phyloP scores from a whole-genome alignment of 2,797 vertebrate species.

The Botia almorhae region DNA sequence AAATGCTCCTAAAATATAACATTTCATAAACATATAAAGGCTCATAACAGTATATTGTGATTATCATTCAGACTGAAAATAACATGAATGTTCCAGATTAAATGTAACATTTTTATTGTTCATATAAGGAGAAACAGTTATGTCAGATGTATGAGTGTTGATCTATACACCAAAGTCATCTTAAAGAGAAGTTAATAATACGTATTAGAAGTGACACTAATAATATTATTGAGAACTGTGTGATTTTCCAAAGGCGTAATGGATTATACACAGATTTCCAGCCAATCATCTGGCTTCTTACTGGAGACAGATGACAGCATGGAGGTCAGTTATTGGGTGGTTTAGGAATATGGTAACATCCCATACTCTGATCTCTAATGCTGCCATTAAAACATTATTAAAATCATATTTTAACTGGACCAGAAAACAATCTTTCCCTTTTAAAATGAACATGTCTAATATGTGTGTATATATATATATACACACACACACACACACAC shows the following conservation, averaged over 20 bases:
- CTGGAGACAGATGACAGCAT: constrained; percentile 40
- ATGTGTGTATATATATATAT: constrained; percentile 37
- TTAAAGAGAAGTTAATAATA: constrained; percentile 48
- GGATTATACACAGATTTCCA: constrained; percentile 54
- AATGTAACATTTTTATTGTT: constrained; percentile 51
- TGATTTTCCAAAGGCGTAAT: constrained; percentile 51
- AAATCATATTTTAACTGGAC: constrained; percentile 44
- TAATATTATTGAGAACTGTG: constrained; percentile 58
- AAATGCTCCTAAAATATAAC: neutral
- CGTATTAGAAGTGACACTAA: constrained; percentile 49
- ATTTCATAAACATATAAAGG: neutral
- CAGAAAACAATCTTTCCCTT: constrained; percentile 52
- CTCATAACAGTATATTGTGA: neutral
- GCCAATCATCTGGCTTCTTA: constrained; percentile 44
- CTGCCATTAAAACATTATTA: constrained; percentile 40
- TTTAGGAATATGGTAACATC: constrained; percentile 45
- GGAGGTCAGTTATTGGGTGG: constrained; percentile 39
- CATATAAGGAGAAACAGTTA: constrained; percentile 54
- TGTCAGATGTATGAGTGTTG: constrained; percentile 52
- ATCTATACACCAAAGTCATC: constrained; percentile 56
- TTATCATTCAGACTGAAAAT: neutral
- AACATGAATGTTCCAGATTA: constrained; percentile 21
- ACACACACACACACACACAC: constrained; percentile 19
- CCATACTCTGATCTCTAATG: constrained; percentile 43
- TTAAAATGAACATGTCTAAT: constrained; percentile 38